phyloP scores from a whole-genome alignment of 2,113 vertebrate genomes.

The Microcebus ravelobensis region DNA sequence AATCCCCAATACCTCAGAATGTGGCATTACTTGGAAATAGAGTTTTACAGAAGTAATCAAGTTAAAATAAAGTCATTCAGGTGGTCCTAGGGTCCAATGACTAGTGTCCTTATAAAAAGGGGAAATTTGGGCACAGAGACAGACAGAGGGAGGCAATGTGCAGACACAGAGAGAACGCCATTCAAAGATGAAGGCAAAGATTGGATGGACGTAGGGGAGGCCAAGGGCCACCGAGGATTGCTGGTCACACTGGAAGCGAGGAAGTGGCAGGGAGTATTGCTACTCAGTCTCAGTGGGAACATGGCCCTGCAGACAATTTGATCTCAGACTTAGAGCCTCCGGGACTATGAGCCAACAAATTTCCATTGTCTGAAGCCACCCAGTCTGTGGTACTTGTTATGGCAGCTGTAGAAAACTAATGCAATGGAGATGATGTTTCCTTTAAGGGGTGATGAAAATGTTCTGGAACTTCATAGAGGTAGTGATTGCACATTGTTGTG shows the following conservation, averaged over 20 bases:
- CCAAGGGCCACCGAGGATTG: background rate
- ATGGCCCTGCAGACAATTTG: fast-evolving
- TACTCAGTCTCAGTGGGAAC: background rate
- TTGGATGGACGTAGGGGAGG: background rate
- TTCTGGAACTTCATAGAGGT: background rate
- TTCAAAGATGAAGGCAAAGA: background rate
- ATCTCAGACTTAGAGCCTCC: too few relatives aligned
- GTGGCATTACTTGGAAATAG: background rate
- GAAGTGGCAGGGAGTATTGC: background rate
- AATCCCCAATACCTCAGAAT: background rate
- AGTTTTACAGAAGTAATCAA: background rate
- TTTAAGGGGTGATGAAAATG: background rate
- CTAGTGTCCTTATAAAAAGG: background rate
- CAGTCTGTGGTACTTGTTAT: background rate
- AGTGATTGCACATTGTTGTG: background rate
- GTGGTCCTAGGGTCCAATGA: background rate
- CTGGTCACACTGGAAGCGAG: background rate
- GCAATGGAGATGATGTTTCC: background rate
- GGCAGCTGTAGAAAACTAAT: background rate
- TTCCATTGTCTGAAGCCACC: background rate
- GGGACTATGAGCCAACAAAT: background rate
- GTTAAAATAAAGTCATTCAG: background rate
- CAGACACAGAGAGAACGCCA: background rate
- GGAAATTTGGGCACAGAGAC: background rate
- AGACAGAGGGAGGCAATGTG: background rate